phyloP scores from a whole-genome alignment of 2,888 invertebrate species.

The Chymomyza procnemis region DNA sequence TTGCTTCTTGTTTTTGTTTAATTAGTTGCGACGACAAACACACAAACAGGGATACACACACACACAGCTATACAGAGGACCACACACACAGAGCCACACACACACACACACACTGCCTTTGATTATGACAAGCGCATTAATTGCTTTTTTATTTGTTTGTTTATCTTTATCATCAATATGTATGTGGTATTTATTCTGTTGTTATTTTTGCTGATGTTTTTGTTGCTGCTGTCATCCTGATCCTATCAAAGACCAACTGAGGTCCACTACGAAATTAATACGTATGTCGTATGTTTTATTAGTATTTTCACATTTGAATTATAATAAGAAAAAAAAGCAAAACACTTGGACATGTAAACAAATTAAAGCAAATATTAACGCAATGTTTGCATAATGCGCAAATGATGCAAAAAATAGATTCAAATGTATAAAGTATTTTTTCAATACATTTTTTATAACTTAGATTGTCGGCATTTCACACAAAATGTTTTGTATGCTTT shows the following conservation, averaged over 20 bases:
- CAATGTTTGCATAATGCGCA: neutral
- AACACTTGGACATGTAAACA: neutral
- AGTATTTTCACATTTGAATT: neutral
- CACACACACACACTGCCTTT: conserved; percentile 16
- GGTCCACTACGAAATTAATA: neutral
- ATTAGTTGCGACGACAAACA: conserved; percentile 46
- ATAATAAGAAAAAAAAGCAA: neutral
- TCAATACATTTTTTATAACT: too few species aligned
- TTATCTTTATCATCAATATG: conserved; percentile 48
- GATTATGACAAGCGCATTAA: conserved; percentile 59
- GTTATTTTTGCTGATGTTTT: neutral
- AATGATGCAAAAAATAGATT: neutral
- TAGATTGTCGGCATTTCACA: too few species aligned
- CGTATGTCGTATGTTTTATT: neutral
- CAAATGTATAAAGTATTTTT: too few species aligned
- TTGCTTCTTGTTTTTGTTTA: conserved; percentile 48
- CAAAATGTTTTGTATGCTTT: too few species aligned
- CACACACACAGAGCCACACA: neutral
- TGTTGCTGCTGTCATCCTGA: neutral
- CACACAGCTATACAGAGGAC: conserved; percentile 7
- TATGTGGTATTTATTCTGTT: conserved; percentile 12
- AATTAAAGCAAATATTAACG: neutral
- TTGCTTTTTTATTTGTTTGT: conserved; percentile 56
- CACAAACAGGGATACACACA: conserved; percentile 9
- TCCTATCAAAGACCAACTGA: neutral